Conservation (phyloP, 2,797 vertebrate genomes). For the Eulemur rubriventer region DNA sequence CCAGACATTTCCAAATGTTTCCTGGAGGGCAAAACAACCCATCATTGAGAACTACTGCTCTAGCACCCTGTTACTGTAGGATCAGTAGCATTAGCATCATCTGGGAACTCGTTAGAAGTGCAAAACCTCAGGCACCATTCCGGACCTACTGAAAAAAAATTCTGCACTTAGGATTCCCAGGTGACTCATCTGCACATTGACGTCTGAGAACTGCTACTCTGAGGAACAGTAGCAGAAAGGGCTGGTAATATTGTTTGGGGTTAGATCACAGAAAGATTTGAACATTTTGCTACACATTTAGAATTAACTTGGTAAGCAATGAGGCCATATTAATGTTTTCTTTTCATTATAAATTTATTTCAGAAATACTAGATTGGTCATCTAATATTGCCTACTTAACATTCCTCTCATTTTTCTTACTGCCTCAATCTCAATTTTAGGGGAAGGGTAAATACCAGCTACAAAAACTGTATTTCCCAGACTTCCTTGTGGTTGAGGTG, state of each 20-base stretch:
- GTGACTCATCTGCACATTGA: neutral
- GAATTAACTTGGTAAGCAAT: neutral
- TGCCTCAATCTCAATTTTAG: neutral
- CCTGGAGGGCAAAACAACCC: no score
- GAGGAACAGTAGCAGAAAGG: neutral
- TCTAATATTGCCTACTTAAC: neutral
- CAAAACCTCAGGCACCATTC: neutral
- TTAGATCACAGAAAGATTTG: neutral
- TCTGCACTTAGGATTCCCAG: neutral
- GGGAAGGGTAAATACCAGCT: neutral
- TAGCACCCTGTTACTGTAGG: neutral
- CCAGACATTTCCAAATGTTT: neutral
- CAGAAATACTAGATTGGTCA: neutral
- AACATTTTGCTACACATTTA: slow-evolving; percentile 11
- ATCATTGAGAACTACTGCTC: neutral
- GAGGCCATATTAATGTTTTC: neutral
- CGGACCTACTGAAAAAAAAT: neutral
- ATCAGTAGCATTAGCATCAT: neutral
- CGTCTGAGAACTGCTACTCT: neutral
- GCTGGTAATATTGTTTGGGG: neutral
- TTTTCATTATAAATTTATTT: slow-evolving; percentile 15
- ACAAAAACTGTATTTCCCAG: neutral
- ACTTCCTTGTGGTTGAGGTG: neutral
- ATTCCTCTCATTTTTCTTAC: neutral
- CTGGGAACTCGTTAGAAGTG: neutral